Conservation (phyloP, 2,113 vertebrate species). For the Rynchops niger region DNA sequence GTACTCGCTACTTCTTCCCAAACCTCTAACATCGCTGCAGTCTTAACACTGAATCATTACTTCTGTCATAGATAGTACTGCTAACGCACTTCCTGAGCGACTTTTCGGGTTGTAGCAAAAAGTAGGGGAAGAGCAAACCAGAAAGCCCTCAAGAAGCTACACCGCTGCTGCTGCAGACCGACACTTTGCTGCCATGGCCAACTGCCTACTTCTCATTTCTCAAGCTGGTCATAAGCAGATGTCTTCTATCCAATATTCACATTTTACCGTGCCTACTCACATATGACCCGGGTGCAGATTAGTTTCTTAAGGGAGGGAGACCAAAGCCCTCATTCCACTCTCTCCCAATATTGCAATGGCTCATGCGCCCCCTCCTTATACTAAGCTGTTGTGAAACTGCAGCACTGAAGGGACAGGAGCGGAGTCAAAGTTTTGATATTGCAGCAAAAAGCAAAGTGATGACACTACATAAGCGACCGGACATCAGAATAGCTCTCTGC, state of each 20-base stretch:
- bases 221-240: background rate
- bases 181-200: background rate
- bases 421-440: background rate
- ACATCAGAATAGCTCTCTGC: background rate
- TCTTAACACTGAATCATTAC: too few relatives aligned
- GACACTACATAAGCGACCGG: background rate
- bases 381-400: background rate
- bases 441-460: background rate
- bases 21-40: background rate
- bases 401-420: background rate
- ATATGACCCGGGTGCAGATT: fast-evolving
- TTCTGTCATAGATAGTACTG: background rate
- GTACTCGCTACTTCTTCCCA: background rate
- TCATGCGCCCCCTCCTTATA: background rate
- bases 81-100: fast-evolving
- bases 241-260: background rate
- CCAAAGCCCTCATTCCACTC: background rate
- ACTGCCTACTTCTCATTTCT: background rate
- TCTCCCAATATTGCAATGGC: fast-evolving
- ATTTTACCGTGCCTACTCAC: background rate
- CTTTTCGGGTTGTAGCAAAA: background rate
- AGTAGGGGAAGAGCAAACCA: background rate
- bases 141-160: background rate
- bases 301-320: background rate
- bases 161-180: background rate